Base-by-base conservation (phyloP, 2,888 invertebrate genomes). In the Nowickia ferox region DNA sequence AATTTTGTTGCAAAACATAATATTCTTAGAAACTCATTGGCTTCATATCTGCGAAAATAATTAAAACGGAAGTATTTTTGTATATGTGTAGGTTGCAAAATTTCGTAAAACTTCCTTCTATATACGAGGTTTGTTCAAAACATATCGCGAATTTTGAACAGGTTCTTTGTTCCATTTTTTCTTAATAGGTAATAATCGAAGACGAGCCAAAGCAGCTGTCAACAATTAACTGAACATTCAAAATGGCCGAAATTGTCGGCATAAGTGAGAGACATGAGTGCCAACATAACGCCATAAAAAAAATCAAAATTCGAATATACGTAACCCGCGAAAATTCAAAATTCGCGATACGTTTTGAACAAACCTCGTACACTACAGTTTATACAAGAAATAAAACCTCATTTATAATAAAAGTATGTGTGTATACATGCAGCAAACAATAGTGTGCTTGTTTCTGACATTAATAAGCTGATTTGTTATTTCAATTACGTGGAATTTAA, bases 381-480 rank as follows among this genome's bases (percentile, higher is more conserved):
- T 38, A 6, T 9, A 38, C 51, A 71, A 44, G 30, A 8, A 59
- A 46, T 9, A 9, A n/a, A 22, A 46, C 19, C 19, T 61, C 17
- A 51, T 74, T n/a, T 61, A 19, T 40, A 30, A 46, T 48, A 44
- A 9, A 4, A 46, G 40, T 8, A 38, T 59, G 44, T 59, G 5
- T 4, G 2, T 68, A 10, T 55, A 55, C 9, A 15, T 15, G 51
- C 15, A 19, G 15, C 40, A 22, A 75, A 53, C 40, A 63, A 61
- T 15, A 75, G 22, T 17, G 5, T 30, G 30, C 30, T 30, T 30
- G 6, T 6, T 30, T 30, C 2, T 30, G 30, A 30, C 30, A 65
- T 65, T 65, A 72, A 65, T 15, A 65, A 61, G 10, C 9, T 66
- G 66, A 80, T 74, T 72, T 80, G 66, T 74, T 17, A 48, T 66